Evolutionary conservation across 2,888 invertebrate genomes (phyloP).

Genomic region (Apomyelois bistriatella): DNA sequence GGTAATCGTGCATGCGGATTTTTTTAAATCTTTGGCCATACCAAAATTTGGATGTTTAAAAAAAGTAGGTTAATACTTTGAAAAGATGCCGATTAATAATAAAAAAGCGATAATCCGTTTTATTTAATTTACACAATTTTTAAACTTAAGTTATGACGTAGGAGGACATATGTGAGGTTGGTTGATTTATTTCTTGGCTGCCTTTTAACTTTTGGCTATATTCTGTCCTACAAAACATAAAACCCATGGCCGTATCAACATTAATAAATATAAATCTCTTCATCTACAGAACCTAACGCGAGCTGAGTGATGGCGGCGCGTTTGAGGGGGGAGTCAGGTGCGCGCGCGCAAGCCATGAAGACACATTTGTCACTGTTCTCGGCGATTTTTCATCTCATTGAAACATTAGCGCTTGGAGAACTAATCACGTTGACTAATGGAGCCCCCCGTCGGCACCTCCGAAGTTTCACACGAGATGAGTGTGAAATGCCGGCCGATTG

Average conservation of each 20-base stretch:
- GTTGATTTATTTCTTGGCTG: no score
- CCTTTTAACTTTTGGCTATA: no score
- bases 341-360: constrained; percentile 55
- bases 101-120: no score
- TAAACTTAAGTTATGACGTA: no score
- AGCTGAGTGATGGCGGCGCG: constrained; percentile 70
- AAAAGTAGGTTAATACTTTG: no score
- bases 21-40: no score
- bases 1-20: no score
- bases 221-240: constrained; percentile 26
- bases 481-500: constrained; percentile 49
- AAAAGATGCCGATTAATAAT: no score
- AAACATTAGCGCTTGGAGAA: constrained; percentile 75
- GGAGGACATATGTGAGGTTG: no score
- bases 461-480: constrained; percentile 62
- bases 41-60: no score
- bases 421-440: constrained; percentile 79
- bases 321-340: constrained; percentile 68
- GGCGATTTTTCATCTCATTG: constrained; percentile 78
- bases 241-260: constrained; percentile 48
- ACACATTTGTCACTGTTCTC: constrained; percentile 75
- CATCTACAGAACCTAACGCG: constrained; percentile 61
- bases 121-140: no score
- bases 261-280: constrained; percentile 77
- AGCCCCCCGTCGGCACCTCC: constrained; percentile 77